Evolutionary conservation across 2,888 invertebrate genomes (phyloP).

Genomic region (Chymomyza fuscimana): DNA sequence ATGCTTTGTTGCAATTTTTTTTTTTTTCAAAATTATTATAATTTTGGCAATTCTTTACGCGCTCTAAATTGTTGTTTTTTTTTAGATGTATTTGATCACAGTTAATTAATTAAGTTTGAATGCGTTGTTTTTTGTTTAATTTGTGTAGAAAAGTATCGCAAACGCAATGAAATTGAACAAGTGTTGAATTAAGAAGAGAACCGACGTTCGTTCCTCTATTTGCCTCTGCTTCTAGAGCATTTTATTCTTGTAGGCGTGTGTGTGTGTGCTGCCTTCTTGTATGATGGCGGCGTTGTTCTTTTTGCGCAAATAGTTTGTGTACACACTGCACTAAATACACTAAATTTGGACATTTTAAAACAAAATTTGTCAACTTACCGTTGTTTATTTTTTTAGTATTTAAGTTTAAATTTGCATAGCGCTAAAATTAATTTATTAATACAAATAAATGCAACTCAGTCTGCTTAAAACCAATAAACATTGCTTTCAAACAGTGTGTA

Average conservation of each 20-base stretch:
- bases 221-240: conserved; percentile 45
- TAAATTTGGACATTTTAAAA: neutral
- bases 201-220: conserved; percentile 62
- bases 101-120: conserved; percentile 67
- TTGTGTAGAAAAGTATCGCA: conserved; percentile 74
- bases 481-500: neutral
- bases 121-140: conserved; percentile 67
- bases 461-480: neutral
- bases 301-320: conserved; percentile 12
- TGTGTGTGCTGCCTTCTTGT: conserved; percentile 45
- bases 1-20: conserved; percentile 65
- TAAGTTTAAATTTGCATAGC: neutral
- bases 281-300: conserved; percentile 62
- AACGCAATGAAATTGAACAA: conserved; percentile 78
- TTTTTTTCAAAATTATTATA: conserved; percentile 44
- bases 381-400: neutral
- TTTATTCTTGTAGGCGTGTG: conserved; percentile 59
- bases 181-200: conserved; percentile 76
- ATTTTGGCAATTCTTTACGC: conserved; percentile 60
- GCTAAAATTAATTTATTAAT: neutral
- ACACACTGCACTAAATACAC: conserved; percentile 14
- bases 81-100: conserved; percentile 71
- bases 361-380: neutral
- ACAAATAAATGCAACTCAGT: neutral
- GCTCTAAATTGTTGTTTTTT: conserved; percentile 53